Evolutionary conservation across 2,797 vertebrate species (phyloP).

Genomic region (Alectoris magna): DNA sequence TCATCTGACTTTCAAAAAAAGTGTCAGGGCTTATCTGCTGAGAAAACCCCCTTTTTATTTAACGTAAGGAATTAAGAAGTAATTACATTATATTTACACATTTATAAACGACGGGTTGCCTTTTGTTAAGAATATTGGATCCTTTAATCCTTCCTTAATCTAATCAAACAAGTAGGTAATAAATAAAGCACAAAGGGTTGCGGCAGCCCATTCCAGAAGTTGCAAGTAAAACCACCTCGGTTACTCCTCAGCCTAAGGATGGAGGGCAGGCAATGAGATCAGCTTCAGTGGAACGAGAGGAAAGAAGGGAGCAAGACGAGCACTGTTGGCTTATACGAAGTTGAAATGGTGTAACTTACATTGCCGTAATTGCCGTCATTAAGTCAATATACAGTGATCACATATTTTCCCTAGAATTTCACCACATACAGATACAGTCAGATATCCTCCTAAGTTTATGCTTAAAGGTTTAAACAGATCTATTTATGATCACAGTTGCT

Average conservation of each 20-base stretch:
- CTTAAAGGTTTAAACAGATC: neutral
- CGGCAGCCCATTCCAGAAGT: neutral
- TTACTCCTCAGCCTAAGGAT: neutral
- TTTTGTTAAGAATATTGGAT: constrained; percentile 41
- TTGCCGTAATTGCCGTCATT: neutral
- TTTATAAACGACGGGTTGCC: neutral
- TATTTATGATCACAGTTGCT: neutral
- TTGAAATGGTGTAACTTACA: neutral
- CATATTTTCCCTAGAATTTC: neutral
- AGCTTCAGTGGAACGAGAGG: neutral
- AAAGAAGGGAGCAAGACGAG: neutral
- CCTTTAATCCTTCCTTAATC: constrained; percentile 44
- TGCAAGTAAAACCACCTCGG: neutral
- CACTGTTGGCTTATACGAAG: neutral
- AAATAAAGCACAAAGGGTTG: constrained; percentile 36
- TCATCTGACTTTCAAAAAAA: constrained; percentile 18
- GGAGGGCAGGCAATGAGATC: neutral
- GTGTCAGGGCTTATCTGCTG: neutral
- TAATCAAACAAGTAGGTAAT: constrained; percentile 44
- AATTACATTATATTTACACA: constrained; percentile 43
- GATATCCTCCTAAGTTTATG: neutral
- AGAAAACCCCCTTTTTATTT: constrained; percentile 21
- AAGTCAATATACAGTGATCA: neutral
- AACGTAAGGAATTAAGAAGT: constrained; percentile 35
- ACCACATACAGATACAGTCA: neutral